phyloP scores from a whole-genome alignment of 2,888 invertebrate genomes.

The Ormia ochracea region DNA sequence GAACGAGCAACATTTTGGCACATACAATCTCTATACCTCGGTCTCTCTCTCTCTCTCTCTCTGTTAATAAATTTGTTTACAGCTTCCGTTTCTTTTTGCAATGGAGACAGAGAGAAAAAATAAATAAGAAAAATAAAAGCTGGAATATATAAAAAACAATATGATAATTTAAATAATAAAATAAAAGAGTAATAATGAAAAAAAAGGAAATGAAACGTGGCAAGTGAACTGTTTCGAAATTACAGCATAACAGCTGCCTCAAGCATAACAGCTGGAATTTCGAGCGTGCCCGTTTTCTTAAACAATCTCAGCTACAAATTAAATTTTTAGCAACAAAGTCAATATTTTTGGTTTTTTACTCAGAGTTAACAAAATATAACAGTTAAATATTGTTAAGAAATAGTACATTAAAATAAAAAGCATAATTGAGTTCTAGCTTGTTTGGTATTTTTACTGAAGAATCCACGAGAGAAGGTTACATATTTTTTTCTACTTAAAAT shows the following conservation, averaged over 20 bases:
- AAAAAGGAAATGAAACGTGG: neutral
- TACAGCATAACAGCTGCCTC: neutral
- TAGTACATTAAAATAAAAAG: constrained; percentile 35
- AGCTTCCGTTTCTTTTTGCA: constrained; percentile 60
- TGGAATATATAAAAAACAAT: constrained; percentile 49
- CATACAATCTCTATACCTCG: neutral
- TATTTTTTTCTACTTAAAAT: constrained; percentile 18
- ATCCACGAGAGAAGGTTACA: constrained; percentile 29
- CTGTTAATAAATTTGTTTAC: neutral
- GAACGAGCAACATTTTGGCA: neutral
- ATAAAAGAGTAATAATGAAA: no score
- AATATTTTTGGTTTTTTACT: constrained; percentile 13
- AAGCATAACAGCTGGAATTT: neutral
- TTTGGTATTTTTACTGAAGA: constrained; percentile 32
- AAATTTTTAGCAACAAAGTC: neutral
- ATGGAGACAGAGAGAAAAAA: neutral
- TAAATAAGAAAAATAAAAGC: constrained; percentile 38
- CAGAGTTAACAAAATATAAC: constrained; percentile 31
- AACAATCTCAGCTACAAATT: constrained; percentile 26
- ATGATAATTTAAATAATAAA: neutral
- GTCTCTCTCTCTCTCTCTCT: neutral
- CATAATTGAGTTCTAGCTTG: constrained; percentile 25
- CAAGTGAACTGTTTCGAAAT: neutral
- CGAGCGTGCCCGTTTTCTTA: neutral
- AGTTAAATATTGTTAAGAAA: constrained; percentile 40